Evolutionary conservation across 1,140 invertebrate species (phyloP), one percentile per base, ranked within the genome.

Genomic region (Epicauta chinensis): DNA sequence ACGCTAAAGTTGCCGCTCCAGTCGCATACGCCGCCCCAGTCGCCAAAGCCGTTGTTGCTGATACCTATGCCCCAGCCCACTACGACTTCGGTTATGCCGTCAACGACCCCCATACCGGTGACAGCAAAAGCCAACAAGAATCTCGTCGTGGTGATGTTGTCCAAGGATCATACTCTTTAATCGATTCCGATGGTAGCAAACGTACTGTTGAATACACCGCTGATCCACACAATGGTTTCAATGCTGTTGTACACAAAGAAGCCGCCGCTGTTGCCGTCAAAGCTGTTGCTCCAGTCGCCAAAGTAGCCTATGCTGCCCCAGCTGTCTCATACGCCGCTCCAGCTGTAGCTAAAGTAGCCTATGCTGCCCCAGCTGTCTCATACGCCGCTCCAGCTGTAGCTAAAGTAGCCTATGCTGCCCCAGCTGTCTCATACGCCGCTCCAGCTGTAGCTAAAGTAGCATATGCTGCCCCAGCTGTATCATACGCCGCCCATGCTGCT

Each of bases 181-280:
- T 81, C 51, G 75, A 77, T 16, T 67, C 75, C 2, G 75, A 77
- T 55, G 75, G 75, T 53, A 71, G 70, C 48, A 68, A 74, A 42
- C 71, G 75, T 55, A 75, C 72, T 29, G 74, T 77, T 17, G 64
- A 73, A 58, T 77, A 77, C 62, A 72, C 73, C 16, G 73, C 75
- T 57, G 73, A 77, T 56, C 70, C 71, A 73, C 56, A 70, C 30
- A 71, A 73, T 49, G 72, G 67, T 58, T 73, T 74, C 56, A 73
- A 74, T 61, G 72, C 71, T 13, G 66, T 74, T 4, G 73, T 74
- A 1, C 69, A 70, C 59, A 71, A 67, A 38, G 69, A 71, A 53
- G 63, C 69, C 7, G 60, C 63, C 2, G 52, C 52, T 14, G 51
- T 64, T 2, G 52, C 52, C 14, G 51, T 56, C 34, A 55, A 58